Evolutionary conservation across 1,140 invertebrate species (phyloP), one percentile per base, ranked within the genome.

Genomic region (Leptinotarsa undecemlineata): DNA sequence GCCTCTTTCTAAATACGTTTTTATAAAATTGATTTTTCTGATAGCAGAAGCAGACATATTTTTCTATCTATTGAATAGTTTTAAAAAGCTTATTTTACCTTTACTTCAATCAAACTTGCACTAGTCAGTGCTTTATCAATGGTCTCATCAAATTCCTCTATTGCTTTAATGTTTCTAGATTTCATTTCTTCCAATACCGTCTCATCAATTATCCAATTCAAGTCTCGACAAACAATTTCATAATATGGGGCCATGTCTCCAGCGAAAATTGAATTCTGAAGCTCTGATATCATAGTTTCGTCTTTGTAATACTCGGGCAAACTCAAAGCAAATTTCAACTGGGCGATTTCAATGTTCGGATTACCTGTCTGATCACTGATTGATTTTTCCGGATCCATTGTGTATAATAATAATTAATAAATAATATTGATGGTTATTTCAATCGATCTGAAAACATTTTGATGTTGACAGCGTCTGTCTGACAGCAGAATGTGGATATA

Each of bases 201-300:
- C 79, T 92, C 88, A 82, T 98, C 93, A 48, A 94, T 86, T 17
- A 86, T 82, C 94, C 95, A 96, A 17, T 90, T 88, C 5, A 98
- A 86, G 75, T 96, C 91, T n/a, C 85, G 85, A 80, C 91, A 92
- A 60, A 97, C 90, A 78, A 95, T 90, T 87, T 97, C 94, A 85
- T 99, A 99, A 85, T 96, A 98, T 21, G 96, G 96, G 71, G 96
- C 95, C 97, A 99, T 99, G 83, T 92, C 86, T 89, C 95, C 92
- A 76, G 88, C 87, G 81, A 91, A 91, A 73, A 97, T 95, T 63
- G 91, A 92, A 80, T 92, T 89, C 69, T 95, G 80, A 4, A 96
- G 87, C 83, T 94, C 90, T 48, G 87, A 86, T 82, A 89, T 90
- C 11, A 92, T 82, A 71, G 85, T 83, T 47, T 85, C 83, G 83